Evolutionary conservation across 1,140 invertebrate genomes (phyloP).

Genomic region (Trypoxylus dichotomus): DNA sequence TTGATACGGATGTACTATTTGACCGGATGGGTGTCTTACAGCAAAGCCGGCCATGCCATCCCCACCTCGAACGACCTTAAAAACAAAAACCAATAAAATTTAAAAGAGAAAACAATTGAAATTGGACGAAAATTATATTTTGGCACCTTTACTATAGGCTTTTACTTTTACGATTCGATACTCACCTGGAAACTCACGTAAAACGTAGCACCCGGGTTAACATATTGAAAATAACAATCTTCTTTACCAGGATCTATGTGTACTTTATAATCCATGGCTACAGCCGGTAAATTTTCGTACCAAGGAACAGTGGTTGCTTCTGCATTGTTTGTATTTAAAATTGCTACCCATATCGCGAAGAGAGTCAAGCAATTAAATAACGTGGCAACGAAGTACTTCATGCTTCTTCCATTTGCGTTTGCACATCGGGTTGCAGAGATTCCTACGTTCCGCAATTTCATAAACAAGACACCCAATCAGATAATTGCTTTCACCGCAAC

Average conservation of each 20-base stretch:
- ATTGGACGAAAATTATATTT: background rate
- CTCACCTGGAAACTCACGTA: constrained; percentile 90
- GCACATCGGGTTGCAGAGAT: background rate
- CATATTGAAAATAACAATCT: constrained; percentile 93
- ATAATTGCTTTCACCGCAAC: background rate
- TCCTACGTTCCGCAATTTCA: background rate
- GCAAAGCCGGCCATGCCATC: constrained; percentile 92
- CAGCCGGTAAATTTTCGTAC: constrained; percentile 82
- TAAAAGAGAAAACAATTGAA: background rate
- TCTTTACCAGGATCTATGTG: constrained; percentile 92
- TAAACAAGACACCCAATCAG: background rate
- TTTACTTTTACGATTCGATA: background rate
- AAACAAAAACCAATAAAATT: background rate
- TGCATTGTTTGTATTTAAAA: constrained; percentile 26
- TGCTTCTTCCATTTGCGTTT: background rate
- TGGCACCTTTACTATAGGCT: background rate
- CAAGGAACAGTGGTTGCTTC: constrained; percentile 58
- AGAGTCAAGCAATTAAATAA: background rate
- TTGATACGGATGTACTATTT: constrained; percentile 85
- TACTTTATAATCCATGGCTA: constrained; percentile 94
- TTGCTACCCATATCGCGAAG: background rate
- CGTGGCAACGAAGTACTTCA: background rate
- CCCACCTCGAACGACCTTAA: constrained; percentile 80
- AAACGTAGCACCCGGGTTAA: constrained; percentile 87
- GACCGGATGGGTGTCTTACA: constrained; percentile 80